Evolutionary conservation across 1,140 invertebrate species (phyloP), one percentile per base, ranked within the genome.

Genomic region (Drosophila orena): DNA sequence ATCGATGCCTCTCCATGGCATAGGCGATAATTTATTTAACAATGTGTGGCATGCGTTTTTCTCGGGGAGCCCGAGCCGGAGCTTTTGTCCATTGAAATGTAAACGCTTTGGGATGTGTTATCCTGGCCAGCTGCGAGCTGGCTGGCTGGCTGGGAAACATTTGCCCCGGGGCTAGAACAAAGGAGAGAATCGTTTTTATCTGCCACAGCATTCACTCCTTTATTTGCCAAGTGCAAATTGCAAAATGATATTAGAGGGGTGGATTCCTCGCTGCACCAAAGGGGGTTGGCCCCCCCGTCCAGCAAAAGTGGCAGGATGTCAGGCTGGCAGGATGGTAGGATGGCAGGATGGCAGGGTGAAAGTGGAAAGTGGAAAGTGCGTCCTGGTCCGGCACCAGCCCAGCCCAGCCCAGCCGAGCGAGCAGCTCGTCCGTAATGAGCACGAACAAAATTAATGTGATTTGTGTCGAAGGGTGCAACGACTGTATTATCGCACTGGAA

Each of bases 221-320:
- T 90, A 86, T 90, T 90, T 90, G 86, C 76, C 81, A 77, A 90
- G 86, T 90, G 86, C 86, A 90, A 90, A 90, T 90, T 90, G 86
- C 86, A 86, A 90, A 90, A 90, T 88, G 86, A 90, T 90, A 86
- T 86, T 86, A 86, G 79, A 79, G 72, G 55, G 30, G 58, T 73
- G 35, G 35, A 49, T 47, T 34, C 20, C 8, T 0, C 14, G 38
- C 35, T 54, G 49, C 53, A 56, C 14, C 42, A 59, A 56, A 56
- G 60, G 64, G 64, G 44, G 59, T 52, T 68, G 55, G 15, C 40
- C 42, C 55, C 55, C 55, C 22, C 2, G 17, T 30, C 30, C 14
- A 14, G 8, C n/a, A n/a, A 49, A 49, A 30, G 15, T 37, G 43
- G 42, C 49, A 47, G 34, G 22, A 43, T 58, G 30, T 38, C 53